Percentiles rank a stretch among this genome's conserved stretches.
phyloP scores from a whole-genome alignment of 2,113 vertebrate genomes.

The Athene noctua region DNA sequence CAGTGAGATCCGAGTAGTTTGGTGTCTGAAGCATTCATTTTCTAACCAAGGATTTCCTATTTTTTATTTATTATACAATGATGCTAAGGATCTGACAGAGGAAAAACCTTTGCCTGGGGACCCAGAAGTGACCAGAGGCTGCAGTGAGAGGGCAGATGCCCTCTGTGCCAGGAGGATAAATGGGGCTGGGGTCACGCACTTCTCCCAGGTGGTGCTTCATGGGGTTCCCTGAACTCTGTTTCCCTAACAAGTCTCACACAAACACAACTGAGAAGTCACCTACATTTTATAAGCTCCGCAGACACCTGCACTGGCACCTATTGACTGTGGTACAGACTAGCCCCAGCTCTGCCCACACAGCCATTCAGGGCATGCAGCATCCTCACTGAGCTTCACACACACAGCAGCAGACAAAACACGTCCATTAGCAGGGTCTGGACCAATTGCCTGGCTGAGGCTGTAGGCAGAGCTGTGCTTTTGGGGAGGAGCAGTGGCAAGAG shows the following conservation, averaged over 20 bases:
- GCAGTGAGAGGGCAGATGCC: neutral
- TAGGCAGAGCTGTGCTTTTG: neutral
- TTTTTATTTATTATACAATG: neutral
- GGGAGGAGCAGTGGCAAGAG: neutral
- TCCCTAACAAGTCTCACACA: neutral
- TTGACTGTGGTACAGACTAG: rapidly evolving
- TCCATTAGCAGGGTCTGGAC: neutral
- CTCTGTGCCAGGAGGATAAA: neutral
- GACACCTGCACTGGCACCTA: neutral
- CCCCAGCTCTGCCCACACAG: neutral
- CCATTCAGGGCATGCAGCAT: rapidly evolving
- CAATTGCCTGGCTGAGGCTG: neutral
- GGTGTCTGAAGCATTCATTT: neutral
- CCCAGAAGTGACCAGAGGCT: neutral
- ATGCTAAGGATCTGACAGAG: neutral
- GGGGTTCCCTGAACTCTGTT: neutral
- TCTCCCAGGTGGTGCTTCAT: neutral
- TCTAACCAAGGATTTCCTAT: neutral
- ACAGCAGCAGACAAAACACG: rapidly evolving
- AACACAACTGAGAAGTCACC: neutral
- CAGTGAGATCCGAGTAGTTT: neutral
- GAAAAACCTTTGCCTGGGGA: neutral
- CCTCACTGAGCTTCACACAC: neutral
- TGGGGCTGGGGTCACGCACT: neutral
- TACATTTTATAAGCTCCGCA: too few relatives aligned